Conservation (phyloP, 1,140 invertebrate species). For the Leptonema lineaticorne region DNA sequence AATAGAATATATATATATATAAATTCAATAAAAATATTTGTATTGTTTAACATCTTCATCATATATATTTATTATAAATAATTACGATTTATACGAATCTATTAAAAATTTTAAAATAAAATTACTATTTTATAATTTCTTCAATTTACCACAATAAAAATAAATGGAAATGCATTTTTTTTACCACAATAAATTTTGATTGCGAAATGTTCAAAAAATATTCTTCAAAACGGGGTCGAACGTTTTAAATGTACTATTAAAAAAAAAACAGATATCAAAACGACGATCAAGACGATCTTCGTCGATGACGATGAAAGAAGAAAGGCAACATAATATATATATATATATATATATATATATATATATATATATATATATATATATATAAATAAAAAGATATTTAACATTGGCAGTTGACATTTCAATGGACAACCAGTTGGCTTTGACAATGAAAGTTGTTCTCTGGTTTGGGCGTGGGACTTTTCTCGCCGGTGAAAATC, state of each 20-base stretch:
- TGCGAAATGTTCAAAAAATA: neutral
- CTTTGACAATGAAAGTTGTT: slow-evolving; percentile 33
- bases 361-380: neutral
- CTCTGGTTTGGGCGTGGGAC: slow-evolving; percentile 1
- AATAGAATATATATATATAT: no score
- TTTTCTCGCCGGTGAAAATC: neutral
- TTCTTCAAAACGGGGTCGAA: neutral
- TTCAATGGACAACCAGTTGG: slow-evolving; percentile 23
- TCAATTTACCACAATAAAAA: no score
- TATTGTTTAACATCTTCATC: no score
- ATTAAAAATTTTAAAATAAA: no score
- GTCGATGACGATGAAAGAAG: no score
- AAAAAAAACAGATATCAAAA: neutral
- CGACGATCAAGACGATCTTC: slow-evolving; percentile 3
- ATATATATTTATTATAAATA: no score
- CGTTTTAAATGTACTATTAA: neutral
- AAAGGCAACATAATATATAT: neutral
- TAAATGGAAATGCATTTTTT: no score
- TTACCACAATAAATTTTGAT: no score
- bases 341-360: neutral
- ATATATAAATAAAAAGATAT: no score
- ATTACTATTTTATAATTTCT: no score
- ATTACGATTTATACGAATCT: no score
- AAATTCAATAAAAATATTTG: no score
- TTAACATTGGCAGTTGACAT: slow-evolving; percentile 28